Evolutionary conservation across 2,888 invertebrate species (phyloP).

Genomic region (Cheilosia urbana): DNA sequence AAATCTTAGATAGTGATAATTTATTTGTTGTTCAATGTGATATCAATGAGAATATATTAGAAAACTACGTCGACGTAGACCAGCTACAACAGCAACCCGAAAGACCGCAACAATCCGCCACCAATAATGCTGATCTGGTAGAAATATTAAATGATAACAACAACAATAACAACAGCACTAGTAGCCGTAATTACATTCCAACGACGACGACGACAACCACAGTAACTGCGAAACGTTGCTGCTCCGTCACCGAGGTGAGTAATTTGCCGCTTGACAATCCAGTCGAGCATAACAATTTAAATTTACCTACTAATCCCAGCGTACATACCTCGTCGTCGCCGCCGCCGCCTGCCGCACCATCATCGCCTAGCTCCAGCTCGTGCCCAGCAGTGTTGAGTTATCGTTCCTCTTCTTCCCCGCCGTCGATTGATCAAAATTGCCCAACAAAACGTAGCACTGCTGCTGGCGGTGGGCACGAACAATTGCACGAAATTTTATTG

Average conservation of each 20-base stretch:
- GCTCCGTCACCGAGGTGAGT: conserved; percentile 70
- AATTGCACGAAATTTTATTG: conserved; percentile 69
- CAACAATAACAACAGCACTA: conserved; percentile 58
- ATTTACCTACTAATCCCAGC: conserved; percentile 52
- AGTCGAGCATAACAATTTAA: conserved; percentile 70
- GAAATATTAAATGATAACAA: conserved; percentile 75
- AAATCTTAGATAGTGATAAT: conserved; percentile 82
- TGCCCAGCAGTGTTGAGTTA: conserved; percentile 52
- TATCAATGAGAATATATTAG: conserved; percentile 82
- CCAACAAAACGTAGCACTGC: conserved; percentile 61
- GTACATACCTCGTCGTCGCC: background rate
- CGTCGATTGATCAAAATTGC: conserved; percentile 72
- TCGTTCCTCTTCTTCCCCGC: conserved; percentile 43
- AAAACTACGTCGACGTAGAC: conserved; percentile 76
- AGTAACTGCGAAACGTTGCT: conserved; percentile 58
- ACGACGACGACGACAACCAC: background rate
- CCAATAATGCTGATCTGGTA: conserved; percentile 54
- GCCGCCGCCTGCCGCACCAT: conserved; percentile 10
- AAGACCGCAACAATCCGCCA: conserved; percentile 26
- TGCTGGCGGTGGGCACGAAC: conserved; percentile 40
- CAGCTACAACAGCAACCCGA: conserved; percentile 35
- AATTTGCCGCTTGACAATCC: conserved; percentile 74
- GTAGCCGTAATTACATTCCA: conserved; percentile 28
- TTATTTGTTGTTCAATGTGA: conserved; percentile 83
- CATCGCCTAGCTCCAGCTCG: conserved; percentile 49